A percentile compares a stretch with the other conserved stretches of the same genome.
phyloP scores from a whole-genome alignment of 1,140 invertebrate species.

The Temnothorax nylanderi region DNA sequence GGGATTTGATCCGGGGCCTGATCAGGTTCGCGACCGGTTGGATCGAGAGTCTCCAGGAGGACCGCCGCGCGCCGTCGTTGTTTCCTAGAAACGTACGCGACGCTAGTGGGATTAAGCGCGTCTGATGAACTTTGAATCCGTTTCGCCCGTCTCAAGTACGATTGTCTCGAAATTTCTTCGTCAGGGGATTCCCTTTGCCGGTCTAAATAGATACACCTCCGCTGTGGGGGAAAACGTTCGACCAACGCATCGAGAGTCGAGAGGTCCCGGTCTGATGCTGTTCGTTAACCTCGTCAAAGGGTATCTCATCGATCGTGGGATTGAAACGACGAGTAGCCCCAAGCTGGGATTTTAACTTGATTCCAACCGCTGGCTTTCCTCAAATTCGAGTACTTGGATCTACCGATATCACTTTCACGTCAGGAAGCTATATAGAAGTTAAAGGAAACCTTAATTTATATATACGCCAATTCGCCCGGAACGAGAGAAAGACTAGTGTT shows the following conservation, averaged over 20 bases:
- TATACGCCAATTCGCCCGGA: neutral
- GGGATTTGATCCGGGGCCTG: constrained; percentile 62
- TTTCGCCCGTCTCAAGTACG: constrained; percentile 20
- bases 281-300: constrained; percentile 35
- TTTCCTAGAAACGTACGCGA: neutral
- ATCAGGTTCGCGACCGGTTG: neutral
- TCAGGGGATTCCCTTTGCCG: neutral
- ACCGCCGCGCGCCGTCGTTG: neutral
- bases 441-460: neutral
- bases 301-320: constrained; percentile 21
- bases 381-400: neutral
- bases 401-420: neutral
- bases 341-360: constrained; percentile 20
- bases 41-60: neutral
- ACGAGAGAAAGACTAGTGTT: neutral
- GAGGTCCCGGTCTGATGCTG: constrained; percentile 11
- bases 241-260: constrained; percentile 23
- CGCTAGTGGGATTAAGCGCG: constrained; percentile 31
- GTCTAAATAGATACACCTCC: constrained; percentile 35
- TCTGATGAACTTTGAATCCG: constrained; percentile 39
- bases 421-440: neutral
- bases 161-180: constrained; percentile 41
- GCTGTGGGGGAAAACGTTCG: neutral
- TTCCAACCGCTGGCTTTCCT: neutral
- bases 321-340: neutral